A percentile compares a stretch with the other conserved stretches of the same genome.
phyloP scores from a whole-genome alignment of 1,140 invertebrate species.

The Triops cancriformis region DNA sequence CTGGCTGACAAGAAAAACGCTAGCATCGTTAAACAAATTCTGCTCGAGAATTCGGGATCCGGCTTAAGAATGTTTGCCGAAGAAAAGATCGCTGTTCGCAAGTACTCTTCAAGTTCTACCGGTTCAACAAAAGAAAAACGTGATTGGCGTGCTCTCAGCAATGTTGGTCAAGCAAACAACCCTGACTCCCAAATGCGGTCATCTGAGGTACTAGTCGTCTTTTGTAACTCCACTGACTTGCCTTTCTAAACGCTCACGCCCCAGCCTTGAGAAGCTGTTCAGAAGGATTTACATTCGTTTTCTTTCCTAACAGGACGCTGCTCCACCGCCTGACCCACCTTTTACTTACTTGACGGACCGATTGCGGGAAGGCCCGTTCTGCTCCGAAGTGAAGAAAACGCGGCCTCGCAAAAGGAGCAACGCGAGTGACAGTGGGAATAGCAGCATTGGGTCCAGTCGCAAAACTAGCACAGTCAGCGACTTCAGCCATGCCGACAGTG shows the following conservation, averaged over 20 bases:
- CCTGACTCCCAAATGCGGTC: background rate
- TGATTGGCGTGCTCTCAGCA: background rate
- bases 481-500: background rate
- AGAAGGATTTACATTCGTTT: background rate
- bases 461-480: slow-evolving; percentile 15
- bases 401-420: slow-evolving; percentile 15
- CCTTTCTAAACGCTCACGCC: background rate
- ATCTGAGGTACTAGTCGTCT: background rate
- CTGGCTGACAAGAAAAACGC: background rate
- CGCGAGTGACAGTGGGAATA: slow-evolving; percentile 18
- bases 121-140: background rate
- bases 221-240: background rate
- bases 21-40: background rate
- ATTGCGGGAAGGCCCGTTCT: slow-evolving; percentile 5
- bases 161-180: background rate
- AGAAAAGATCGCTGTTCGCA: background rate
- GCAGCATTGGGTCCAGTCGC: slow-evolving; percentile 16
- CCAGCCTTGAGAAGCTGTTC: background rate
- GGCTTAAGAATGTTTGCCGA: background rate
- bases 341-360: slow-evolving; percentile 20
- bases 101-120: background rate
- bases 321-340: slow-evolving; percentile 17
- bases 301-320: background rate
- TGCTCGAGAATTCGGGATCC: background rate
- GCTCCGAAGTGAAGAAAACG: background rate